Percentiles rank a stretch among this genome's conserved stretches.
phyloP scores from a whole-genome alignment of 2,113 vertebrate genomes.

The Cephalopholis sonnerati region DNA sequence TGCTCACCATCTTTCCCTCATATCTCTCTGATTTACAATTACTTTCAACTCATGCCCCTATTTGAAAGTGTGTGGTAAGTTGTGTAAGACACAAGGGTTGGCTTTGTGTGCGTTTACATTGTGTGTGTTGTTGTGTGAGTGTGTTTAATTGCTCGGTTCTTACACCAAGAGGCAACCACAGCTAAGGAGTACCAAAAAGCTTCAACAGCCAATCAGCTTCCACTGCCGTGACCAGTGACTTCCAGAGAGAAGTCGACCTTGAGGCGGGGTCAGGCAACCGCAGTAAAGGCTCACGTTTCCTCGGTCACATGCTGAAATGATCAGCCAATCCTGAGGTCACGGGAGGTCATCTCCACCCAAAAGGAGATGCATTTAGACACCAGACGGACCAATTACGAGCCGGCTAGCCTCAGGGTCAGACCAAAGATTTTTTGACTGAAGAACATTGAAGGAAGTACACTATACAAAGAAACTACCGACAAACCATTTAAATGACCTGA shows the following conservation, averaged over 20 bases:
- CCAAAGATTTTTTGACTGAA: slow-evolving; percentile 63
- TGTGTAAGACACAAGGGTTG: slow-evolving; percentile 64
- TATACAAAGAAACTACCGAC: slow-evolving; percentile 12
- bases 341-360: slow-evolving; percentile 70
- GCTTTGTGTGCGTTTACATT: slow-evolving; percentile 24
- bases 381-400: slow-evolving; percentile 77
- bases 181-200: slow-evolving; percentile 53
- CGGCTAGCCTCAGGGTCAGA: slow-evolving; percentile 67
- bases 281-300: slow-evolving; percentile 78
- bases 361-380: slow-evolving; percentile 69
- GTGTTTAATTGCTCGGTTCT: slow-evolving; percentile 67
- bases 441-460: slow-evolving; percentile 30
- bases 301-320: slow-evolving; percentile 86
- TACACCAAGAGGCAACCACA: slow-evolving; percentile 76
- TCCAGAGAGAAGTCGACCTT: slow-evolving; percentile 79
- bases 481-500: background rate
- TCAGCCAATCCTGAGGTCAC: slow-evolving; percentile 79
- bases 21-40: slow-evolving; percentile 81
- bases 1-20: slow-evolving; percentile 74
- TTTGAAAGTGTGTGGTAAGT: slow-evolving; percentile 74
- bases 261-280: slow-evolving; percentile 76
- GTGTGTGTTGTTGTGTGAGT: slow-evolving; percentile 23
- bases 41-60: slow-evolving; percentile 75
- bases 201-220: slow-evolving; percentile 72
- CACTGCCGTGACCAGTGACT: slow-evolving; percentile 62